A percentile compares a stretch with the other conserved stretches of the same genome.
Conservation (phyloP, 2,797 vertebrate species). For the Enteromius anoplus region DNA sequence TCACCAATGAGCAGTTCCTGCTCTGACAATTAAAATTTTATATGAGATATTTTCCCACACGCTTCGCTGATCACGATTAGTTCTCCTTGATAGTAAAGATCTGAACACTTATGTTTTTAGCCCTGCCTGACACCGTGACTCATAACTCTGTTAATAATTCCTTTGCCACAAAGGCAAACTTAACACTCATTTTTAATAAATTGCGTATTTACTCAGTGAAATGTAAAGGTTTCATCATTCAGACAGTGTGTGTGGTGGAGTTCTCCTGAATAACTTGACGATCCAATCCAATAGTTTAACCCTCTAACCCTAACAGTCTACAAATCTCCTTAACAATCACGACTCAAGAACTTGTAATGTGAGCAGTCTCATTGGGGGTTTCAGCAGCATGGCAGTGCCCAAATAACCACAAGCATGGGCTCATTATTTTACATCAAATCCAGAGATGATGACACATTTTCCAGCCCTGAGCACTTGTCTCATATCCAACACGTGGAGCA, state of each 20-base stretch:
- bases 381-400: background rate
- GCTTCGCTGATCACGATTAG: background rate
- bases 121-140: constrained; percentile 45
- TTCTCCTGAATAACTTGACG: constrained; percentile 41
- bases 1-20: background rate
- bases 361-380: constrained; percentile 11
- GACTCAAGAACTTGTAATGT: background rate
- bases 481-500: constrained; percentile 14
- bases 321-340: constrained; percentile 43
- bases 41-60: background rate
- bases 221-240: constrained; percentile 62
- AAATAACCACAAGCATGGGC: constrained; percentile 33
- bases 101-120: background rate
- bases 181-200: constrained; percentile 31
- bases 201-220: background rate
- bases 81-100: background rate
- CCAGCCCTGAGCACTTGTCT: constrained; percentile 46
- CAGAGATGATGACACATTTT: constrained; percentile 64
- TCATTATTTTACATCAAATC: constrained; percentile 60
- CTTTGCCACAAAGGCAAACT: constrained; percentile 58
- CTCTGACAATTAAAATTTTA: background rate
- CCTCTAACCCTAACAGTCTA: too few relatives aligned
- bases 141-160: constrained; percentile 57
- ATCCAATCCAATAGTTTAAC: too few relatives aligned
- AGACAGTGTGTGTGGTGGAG: constrained; percentile 62